Percentiles rank a stretch among this genome's conserved stretches.
phyloP scores from a whole-genome alignment of 2,113 vertebrate genomes.

The Herpetotheres cachinnans region DNA sequence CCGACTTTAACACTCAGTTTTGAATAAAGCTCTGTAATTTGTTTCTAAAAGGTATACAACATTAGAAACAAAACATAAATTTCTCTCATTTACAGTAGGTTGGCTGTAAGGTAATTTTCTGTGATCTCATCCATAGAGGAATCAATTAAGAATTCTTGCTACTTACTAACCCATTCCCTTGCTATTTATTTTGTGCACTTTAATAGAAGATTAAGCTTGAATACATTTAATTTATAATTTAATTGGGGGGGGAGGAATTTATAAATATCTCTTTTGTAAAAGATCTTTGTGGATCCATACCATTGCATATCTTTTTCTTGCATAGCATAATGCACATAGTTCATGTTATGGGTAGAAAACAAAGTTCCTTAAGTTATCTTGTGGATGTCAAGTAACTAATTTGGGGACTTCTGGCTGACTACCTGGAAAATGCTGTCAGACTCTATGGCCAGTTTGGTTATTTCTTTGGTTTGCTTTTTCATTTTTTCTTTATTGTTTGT shows the following conservation, averaged over 20 bases:
- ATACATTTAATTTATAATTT: not conserved
- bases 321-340: not conserved
- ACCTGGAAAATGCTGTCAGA: not conserved
- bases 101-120: not conserved
- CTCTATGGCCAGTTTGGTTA: not conserved
- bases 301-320: not conserved
- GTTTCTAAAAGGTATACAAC: constrained; percentile 9
- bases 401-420: not conserved
- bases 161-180: not conserved
- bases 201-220: not conserved
- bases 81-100: constrained; percentile 1
- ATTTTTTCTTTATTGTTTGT: not conserved
- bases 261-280: not conserved
- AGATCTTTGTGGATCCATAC: not conserved
- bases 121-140: not conserved
- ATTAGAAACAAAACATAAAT: constrained; percentile 14
- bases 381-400: not conserved
- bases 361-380: not conserved
- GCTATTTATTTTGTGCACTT: not conserved
- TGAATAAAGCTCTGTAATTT: constrained; percentile 36
- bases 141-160: constrained; percentile 4
- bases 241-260: not conserved
- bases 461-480: not conserved
- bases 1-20: not conserved
- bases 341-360: not conserved